Base-by-base conservation (phyloP, 2,888 invertebrate genomes). In the Plagodis pulveraria region DNA sequence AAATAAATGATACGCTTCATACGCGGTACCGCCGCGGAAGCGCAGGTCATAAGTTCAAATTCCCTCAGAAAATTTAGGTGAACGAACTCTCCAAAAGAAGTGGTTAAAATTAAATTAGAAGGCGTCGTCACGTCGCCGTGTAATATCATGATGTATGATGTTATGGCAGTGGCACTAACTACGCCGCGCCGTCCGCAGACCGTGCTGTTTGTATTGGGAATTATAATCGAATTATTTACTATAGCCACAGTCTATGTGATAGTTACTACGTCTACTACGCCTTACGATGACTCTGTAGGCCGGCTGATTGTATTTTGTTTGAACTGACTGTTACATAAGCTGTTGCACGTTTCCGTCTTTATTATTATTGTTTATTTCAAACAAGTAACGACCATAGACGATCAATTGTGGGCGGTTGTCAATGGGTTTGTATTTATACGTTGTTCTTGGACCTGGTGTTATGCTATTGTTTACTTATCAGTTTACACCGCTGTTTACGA, bases 11-110 rank as follows among this genome's bases (percentile, higher is more conserved):
- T 57, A 57, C 44, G 58, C 58, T 44, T 52, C 58, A 58, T 49
- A 51, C 56, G 51, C 33, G 12, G 47, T 34, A 33, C 54, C 62
- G 71, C 75, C 65, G 76, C 81, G 83, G 82, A 84, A 79, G 76
- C 74, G 59, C 69, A 70, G 83, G 81, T 83, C 83, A 78, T 58
- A 71, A 69, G 84, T 80, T 83, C 82, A 83, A 80, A 76, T 76
- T 74, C 70, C 70, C 71, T 70, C 69, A 69, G 64, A 71, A 75
- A 77, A 77, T 69, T 35, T 77, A 63, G 75, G 77, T 77, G 76
- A 73, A 73, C 71, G 77, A 76, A 69, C 71, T 64, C 54, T 49
- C 49, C 59, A 53, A 59, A 70, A 68, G 69, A 68, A 63, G 63
- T 66, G 60, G 67, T 71, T 66, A 69, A 74, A 77, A 79, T 79